Evolutionary conservation across 1,140 invertebrate species (phyloP).

Genomic region (Pseudobourletiella spinata): DNA sequence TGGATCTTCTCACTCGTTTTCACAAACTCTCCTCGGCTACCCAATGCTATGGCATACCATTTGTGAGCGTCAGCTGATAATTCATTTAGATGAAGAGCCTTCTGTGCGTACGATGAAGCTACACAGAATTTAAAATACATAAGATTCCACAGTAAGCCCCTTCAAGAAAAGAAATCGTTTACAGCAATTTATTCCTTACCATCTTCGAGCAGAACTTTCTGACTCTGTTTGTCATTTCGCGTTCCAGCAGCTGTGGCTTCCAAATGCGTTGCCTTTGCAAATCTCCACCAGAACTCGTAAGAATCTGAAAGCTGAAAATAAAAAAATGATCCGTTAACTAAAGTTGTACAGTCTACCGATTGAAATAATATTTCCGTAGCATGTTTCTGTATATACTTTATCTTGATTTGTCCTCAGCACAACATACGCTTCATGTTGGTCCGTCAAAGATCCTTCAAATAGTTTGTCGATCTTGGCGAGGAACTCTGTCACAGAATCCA

Average conservation of each 20-base stretch:
- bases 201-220: slow-evolving; percentile 49
- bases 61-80: slow-evolving; percentile 58
- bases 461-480: slow-evolving; percentile 35
- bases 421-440: slow-evolving; percentile 36
- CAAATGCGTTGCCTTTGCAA: slow-evolving; percentile 55
- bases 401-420: slow-evolving; percentile 34
- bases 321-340: no score
- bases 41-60: slow-evolving; percentile 67
- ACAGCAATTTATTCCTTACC: no score
- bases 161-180: not conserved
- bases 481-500: slow-evolving; percentile 16
- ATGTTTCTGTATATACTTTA: slow-evolving; percentile 35
- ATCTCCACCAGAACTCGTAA: slow-evolving; percentile 54
- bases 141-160: not conserved
- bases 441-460: slow-evolving; percentile 29
- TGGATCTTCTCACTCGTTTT: slow-evolving; percentile 58
- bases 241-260: slow-evolving; percentile 43
- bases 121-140: slow-evolving; percentile 12
- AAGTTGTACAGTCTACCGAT: no score
- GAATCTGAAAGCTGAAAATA: not conserved
- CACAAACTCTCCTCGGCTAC: slow-evolving; percentile 51
- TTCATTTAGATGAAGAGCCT: slow-evolving; percentile 48
- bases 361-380: no score
- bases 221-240: slow-evolving; percentile 44
- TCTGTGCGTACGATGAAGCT: slow-evolving; percentile 53